phyloP scores from a whole-genome alignment of 2,113 vertebrate species.

The Parotia lawesii region DNA sequence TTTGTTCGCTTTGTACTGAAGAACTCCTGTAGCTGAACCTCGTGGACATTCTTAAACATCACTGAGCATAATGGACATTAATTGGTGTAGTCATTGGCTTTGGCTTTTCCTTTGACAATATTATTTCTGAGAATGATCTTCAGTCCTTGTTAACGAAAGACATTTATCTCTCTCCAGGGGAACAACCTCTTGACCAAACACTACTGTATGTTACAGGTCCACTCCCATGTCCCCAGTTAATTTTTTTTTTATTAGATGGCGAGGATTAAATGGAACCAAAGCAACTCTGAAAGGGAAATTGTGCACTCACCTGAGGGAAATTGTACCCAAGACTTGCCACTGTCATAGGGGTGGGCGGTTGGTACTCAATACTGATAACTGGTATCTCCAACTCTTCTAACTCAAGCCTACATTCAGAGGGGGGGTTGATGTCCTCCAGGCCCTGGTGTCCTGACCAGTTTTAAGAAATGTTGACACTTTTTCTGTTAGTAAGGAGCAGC shows the following conservation, averaged over 20 bases:
- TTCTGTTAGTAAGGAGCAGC: background rate
- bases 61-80: background rate
- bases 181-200: background rate
- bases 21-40: background rate
- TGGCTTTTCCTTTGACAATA: background rate
- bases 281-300: background rate
- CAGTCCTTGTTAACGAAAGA: background rate
- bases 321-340: rapidly evolving
- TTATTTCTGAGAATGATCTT: background rate
- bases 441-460: background rate
- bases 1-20: background rate
- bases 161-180: background rate
- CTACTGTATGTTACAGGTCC: background rate
- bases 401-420: background rate
- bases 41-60: background rate
- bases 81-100: background rate
- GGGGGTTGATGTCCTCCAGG: too few species aligned
- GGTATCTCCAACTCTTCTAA: background rate
- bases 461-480: background rate
- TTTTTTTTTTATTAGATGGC: background rate
- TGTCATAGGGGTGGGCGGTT: background rate
- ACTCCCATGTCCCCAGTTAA: rapidly evolving
- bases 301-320: background rate
- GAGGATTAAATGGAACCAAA: background rate
- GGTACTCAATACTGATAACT: background rate